Conservation (phyloP, 2,113 vertebrate species). For the Campylomormyrus numenius region DNA sequence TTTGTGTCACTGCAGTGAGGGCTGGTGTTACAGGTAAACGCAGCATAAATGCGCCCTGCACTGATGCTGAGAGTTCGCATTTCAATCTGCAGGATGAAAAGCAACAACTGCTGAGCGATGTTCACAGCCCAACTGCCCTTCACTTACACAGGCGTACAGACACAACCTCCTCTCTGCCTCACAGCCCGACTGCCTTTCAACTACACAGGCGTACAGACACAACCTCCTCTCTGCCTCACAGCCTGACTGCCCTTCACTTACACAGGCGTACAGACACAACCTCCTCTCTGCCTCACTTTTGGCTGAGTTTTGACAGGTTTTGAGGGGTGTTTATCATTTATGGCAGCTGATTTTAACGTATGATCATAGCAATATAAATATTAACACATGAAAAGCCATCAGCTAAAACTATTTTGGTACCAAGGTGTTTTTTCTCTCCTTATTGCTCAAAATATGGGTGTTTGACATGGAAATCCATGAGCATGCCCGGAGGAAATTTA, state of each 20-base stretch:
- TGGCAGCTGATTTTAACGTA: background rate
- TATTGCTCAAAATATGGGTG: background rate
- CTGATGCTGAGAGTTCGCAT: background rate
- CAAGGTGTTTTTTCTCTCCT: background rate
- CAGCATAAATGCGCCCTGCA: background rate
- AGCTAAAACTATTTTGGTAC: background rate
- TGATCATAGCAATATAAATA: background rate
- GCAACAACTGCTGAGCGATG: background rate
- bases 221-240: background rate
- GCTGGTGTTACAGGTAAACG: background rate
- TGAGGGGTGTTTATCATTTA: background rate
- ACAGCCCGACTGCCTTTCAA: background rate
- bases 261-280: background rate
- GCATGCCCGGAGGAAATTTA: background rate
- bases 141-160: background rate
- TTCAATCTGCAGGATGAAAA: background rate
- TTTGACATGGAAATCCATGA: background rate
- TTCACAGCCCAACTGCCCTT: background rate
- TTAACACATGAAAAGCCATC: background rate
- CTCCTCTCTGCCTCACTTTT: background rate
- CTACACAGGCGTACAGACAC: background rate
- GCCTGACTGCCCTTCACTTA: background rate
- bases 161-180: background rate
- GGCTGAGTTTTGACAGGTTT: background rate
- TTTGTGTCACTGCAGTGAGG: background rate